Evolutionary conservation across 2,797 vertebrate genomes (phyloP), one percentile per base, ranked within the genome.

Genomic region (Psittacula echo): DNA sequence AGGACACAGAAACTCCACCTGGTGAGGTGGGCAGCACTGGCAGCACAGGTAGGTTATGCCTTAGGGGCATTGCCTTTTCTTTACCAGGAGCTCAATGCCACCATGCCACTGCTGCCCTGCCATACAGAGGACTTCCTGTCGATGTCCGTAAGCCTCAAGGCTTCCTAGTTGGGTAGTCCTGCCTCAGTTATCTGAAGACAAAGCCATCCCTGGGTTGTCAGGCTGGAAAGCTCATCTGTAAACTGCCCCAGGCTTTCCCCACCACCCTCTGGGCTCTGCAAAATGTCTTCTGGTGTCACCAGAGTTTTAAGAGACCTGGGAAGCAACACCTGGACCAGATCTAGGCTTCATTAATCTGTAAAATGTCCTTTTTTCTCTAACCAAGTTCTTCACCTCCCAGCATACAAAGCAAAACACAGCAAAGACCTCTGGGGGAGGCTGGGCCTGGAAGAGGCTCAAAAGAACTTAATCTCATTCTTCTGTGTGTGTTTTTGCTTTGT

Each of bases 401-500:
- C 1, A 0, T 26, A 85, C 54, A 88, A 85, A 87, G 62, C 24
- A 94, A 76, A 94, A 88, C 47, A 68, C 1, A 77, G 68, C 26
- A 56, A 93, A 88, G 87, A 65, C 41, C 75, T 93, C 65, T 71
- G 75, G 70, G 81, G 84, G 87, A 94, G 67, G 58, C 54, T 60
- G 37, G 26, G 61, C 54, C 73, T 91, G 95, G 92, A 96, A 95
- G 83, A 87, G 15, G 39, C 94, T 95, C 82, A 90, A 85, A 93
- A 94, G 92, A 95, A 47, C 39, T 65, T 90, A 95, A 94, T 88
- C 87, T 90, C 9, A 0, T 88, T 79, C 73, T 78, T 58, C 67
- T 75, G 72, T 77, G 71, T 42, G 39, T 80, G 56, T 39, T 92
- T 93, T 84, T 85, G 53, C 74, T 94, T 85, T 45, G 9, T 51